A percentile compares a stretch with the other conserved stretches of the same genome.
Conservation (phyloP, 1,140 invertebrate genomes). For the Heliconius hermathena region DNA sequence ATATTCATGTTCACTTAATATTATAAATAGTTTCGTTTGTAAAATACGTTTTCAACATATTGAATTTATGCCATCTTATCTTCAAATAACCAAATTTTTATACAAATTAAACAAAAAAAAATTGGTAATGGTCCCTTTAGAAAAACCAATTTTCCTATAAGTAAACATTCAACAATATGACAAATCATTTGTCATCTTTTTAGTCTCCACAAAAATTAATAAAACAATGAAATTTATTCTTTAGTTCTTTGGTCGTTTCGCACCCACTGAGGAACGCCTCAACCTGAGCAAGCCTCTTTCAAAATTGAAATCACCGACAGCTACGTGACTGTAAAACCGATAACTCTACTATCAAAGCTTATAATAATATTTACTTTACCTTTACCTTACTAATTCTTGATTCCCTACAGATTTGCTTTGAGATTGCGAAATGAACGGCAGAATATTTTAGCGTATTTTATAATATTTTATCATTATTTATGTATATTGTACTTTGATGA, state of each 20-base stretch:
- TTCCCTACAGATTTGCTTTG: neutral
- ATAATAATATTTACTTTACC: conserved; percentile 63
- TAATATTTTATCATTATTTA: neutral
- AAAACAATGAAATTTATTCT: conserved; percentile 19
- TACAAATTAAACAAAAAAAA: no score
- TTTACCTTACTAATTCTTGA: conserved; percentile 45
- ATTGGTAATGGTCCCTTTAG: neutral
- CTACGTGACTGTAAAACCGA: conserved; percentile 70
- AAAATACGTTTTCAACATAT: no score
- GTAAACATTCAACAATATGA: neutral
- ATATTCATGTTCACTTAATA: no score
- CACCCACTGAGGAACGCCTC: conserved; percentile 43
- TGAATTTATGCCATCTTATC: no score
- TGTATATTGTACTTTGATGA: neutral
- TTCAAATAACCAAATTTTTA: no score
- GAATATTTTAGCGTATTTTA: neutral
- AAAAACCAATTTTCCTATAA: neutral
- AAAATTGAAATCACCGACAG: conserved; percentile 65
- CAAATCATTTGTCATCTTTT: conserved; percentile 1
- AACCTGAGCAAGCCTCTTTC: conserved; percentile 44
- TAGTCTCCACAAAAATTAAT: neutral
- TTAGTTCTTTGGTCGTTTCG: conserved; percentile 20
- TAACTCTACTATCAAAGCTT: conserved; percentile 54
- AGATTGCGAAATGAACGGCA: neutral
- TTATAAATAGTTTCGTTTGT: no score